These are phyloP conservation scores for Simalia tracyae DNA, from an alignment of 2,797 vertebrate genomes.

Conservation along the genomic window DNA sequence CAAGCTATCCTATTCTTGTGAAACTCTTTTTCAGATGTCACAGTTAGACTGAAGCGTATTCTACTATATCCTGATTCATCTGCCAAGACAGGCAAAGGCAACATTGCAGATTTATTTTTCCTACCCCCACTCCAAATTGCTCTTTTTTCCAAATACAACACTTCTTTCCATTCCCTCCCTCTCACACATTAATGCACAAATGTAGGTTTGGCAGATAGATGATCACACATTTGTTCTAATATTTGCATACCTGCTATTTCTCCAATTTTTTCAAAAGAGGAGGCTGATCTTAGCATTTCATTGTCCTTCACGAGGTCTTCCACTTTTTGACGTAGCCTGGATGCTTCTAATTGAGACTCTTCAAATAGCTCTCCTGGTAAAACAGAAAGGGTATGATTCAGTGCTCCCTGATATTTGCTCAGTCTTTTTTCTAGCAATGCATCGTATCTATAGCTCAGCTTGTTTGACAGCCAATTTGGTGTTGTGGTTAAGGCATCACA, in stretches of 20 bases:
- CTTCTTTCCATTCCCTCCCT: neutral
- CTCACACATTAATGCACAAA: neutral
- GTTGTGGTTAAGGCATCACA: no score
- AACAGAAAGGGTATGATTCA: constrained; percentile 7
- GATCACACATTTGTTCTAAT: neutral
- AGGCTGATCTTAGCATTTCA: constrained; percentile 78
- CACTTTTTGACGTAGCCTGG: constrained; percentile 88
- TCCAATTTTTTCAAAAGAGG: constrained; percentile 68
- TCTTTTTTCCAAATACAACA: neutral
- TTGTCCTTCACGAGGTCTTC: constrained; percentile 93
- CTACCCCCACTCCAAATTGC: neutral
- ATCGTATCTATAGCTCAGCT: neutral
- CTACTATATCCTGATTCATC: neutral
- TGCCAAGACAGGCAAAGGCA: neutral
- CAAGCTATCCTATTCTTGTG: neutral
- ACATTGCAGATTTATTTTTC: neutral
- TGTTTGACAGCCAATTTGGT: no score
- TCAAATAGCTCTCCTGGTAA: constrained; percentile 89
- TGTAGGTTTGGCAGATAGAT: neutral
- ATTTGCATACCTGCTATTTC: constrained; percentile 78
- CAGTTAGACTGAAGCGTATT: neutral
- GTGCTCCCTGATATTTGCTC: neutral
- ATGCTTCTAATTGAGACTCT: constrained; percentile 93
- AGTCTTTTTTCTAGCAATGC: neutral
- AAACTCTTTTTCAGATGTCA: neutral